Evolutionary conservation across 92 coral and sea anemone species (phyloP).

Genomic region (Virgularia gustaviana): DNA sequence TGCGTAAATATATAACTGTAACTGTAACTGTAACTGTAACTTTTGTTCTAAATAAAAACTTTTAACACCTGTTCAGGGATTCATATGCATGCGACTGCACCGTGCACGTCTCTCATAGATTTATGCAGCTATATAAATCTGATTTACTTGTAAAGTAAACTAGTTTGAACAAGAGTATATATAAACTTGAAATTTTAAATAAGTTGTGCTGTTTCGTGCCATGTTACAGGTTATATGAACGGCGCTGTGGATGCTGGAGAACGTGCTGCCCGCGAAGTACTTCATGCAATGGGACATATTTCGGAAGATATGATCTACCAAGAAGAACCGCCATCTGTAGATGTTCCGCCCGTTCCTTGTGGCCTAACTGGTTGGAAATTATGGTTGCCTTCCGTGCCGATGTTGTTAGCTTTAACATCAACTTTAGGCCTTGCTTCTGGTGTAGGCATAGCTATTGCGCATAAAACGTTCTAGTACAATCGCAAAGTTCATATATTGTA

Average conservation of each 20-base stretch:
- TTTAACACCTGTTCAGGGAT: too few relatives aligned
- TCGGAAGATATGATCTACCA: conserved; percentile 64
- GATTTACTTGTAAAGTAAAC: too few relatives aligned
- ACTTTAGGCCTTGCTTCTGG: conserved; percentile 41
- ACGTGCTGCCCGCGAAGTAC: conserved; percentile 95
- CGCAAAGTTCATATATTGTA: too few relatives aligned
- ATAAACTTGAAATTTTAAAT: neutral
- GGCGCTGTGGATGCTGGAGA: conserved; percentile 99
- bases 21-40: too few relatives aligned
- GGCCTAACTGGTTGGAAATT: conserved; percentile 65
- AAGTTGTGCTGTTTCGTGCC: neutral
- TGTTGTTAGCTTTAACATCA: conserved; percentile 39
- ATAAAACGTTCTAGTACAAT: too few relatives aligned
- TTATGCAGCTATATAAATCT: too few relatives aligned
- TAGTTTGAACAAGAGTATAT: too few relatives aligned
- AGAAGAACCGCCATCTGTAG: conserved; percentile 77
- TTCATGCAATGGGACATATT: conserved; percentile 79
- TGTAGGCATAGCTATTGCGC: conserved; percentile 10
- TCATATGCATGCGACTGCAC: too few relatives aligned
- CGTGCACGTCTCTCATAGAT: too few relatives aligned
- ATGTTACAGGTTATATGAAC: conserved; percentile 81
- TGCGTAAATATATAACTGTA: too few relatives aligned
- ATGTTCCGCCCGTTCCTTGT: conserved; percentile 74
- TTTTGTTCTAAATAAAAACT: too few relatives aligned
- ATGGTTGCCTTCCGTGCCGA: conserved; percentile 77